These are phyloP conservation scores for Chiridota heheva DNA, from an alignment of 35 echinoderm and acorn worm species.

Conservation along the genomic window DNA sequence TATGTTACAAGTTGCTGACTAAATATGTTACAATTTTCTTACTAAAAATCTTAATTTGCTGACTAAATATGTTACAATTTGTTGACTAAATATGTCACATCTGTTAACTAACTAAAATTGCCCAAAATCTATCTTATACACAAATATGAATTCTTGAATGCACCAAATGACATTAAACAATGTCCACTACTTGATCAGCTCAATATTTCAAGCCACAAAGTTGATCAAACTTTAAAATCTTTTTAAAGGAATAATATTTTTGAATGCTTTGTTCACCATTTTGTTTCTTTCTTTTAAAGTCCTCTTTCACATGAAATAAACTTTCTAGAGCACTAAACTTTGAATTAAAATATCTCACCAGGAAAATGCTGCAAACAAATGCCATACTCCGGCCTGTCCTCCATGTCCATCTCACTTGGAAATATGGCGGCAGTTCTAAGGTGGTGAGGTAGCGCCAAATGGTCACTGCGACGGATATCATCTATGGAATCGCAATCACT, in stretches of 20 bases:
- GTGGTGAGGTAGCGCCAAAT: slow-evolving; percentile 8
- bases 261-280: neutral
- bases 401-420: slow-evolving; percentile 47
- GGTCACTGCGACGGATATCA: slow-evolving; percentile 31
- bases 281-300: neutral
- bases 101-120: no score
- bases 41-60: no score
- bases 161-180: no score
- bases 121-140: no score
- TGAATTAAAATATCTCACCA: neutral
- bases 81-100: no score
- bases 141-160: no score
- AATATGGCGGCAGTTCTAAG: slow-evolving; percentile 29
- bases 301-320: neutral
- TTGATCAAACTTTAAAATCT: neutral
- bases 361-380: slow-evolving; percentile 27
- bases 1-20: no score
- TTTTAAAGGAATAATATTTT: neutral
- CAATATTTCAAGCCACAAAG: no score
- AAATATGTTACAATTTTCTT: no score
- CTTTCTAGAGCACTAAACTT: neutral
- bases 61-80: no score
- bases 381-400: slow-evolving; percentile 33
- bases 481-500: slow-evolving; percentile 89
- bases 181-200: no score